Percentiles rank a stretch among this genome's conserved stretches.
Evolutionary conservation across 2,113 vertebrate species (phyloP).

Genomic region (Delphinapterus leucas): DNA sequence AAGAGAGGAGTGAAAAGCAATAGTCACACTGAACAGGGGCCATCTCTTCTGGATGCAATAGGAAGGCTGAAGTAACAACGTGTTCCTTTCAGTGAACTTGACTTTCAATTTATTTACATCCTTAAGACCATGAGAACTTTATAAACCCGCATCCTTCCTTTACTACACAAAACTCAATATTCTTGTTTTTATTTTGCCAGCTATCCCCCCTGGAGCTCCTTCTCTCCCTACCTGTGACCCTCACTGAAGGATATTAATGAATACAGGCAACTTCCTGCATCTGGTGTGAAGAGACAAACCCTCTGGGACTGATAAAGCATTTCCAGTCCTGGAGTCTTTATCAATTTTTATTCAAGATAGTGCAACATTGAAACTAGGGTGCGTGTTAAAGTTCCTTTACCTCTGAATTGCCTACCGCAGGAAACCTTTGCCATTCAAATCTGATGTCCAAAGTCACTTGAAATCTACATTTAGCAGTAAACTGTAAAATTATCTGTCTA

Average conservation of each 20-base stretch:
- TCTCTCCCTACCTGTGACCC: slow-evolving; percentile 42
- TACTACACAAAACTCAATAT: background rate
- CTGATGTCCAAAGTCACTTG: slow-evolving; percentile 57
- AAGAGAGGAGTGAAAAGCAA: background rate
- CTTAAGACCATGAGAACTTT: slow-evolving; percentile 13
- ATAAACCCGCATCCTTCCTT: background rate
- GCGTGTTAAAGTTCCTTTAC: background rate
- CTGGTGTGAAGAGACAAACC: slow-evolving; percentile 51
- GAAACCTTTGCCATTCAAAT: slow-evolving; percentile 27
- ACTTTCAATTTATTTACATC: slow-evolving; percentile 46
- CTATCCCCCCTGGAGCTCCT: background rate
- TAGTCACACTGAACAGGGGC: background rate
- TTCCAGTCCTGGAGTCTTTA: slow-evolving; percentile 58
- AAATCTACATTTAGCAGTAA: slow-evolving; percentile 33
- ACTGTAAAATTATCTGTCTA: slow-evolving; percentile 6
- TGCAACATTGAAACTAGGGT: slow-evolving; percentile 12
- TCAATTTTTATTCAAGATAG: slow-evolving; percentile 58
- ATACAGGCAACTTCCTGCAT: slow-evolving; percentile 42
- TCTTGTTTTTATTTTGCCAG: slow-evolving; percentile 12
- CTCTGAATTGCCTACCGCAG: background rate
- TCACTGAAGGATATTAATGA: slow-evolving; percentile 66
- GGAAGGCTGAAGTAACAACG: background rate
- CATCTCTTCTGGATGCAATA: background rate
- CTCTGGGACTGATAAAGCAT: slow-evolving; percentile 57
- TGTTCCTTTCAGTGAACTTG: background rate